Conservation (phyloP, 2,888 invertebrate species). For the Thyatira batis region DNA sequence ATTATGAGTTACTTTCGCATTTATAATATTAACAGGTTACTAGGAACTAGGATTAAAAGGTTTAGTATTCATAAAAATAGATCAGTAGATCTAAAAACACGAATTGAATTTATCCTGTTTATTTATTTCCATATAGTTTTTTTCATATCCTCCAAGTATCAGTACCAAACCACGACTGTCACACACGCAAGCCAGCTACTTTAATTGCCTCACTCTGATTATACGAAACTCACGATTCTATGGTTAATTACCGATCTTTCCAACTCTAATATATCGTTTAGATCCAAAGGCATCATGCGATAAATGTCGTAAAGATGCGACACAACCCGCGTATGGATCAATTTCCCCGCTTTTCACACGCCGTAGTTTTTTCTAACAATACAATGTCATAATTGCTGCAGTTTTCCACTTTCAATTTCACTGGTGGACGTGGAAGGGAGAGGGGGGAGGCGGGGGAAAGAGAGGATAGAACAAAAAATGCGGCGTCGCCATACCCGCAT, state of each 20-base stretch:
- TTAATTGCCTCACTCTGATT: too few relatives aligned
- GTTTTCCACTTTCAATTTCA: constrained; percentile 80
- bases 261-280: too few relatives aligned
- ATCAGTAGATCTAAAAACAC: not conserved
- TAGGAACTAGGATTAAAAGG: too few relatives aligned
- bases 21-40: too few relatives aligned
- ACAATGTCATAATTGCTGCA: constrained; percentile 73
- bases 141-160: too few relatives aligned
- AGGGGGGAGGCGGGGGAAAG: constrained; percentile 15
- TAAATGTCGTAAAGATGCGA: not conserved
- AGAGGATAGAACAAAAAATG: not conserved
- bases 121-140: too few relatives aligned
- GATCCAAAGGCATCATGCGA: not conserved
- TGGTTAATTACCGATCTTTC: too few relatives aligned
- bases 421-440: constrained; percentile 51
- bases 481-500: not conserved
- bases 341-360: constrained; percentile 53
- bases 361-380: constrained; percentile 59
- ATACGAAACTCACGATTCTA: too few relatives aligned
- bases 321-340: constrained; percentile 8
- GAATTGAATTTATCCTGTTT: too few relatives aligned
- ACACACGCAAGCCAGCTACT: too few relatives aligned
- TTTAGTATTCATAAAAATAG: not conserved
- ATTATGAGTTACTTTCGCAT: too few relatives aligned
- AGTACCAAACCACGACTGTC: too few relatives aligned